These are phyloP conservation scores for Monoplex corrugatus DNA, from an alignment of 2,888 invertebrate genomes.

Conservation along the genomic window DNA sequence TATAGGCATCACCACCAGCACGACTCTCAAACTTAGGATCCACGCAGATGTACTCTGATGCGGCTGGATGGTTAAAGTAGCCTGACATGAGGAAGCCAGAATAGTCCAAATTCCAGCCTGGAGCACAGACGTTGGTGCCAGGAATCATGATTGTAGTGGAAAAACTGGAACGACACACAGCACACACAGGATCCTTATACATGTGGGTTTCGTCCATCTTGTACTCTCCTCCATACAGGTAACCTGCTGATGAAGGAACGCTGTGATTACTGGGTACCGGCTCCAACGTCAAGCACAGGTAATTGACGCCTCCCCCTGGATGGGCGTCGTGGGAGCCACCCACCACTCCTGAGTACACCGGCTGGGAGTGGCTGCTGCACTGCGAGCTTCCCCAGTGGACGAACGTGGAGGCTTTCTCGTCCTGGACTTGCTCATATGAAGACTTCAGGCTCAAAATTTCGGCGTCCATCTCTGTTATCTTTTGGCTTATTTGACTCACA, in stretches of 20 bases:
- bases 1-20: neutral
- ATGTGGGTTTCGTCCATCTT: conserved; percentile 30
- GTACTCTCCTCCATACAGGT: conserved; percentile 37
- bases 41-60: conserved; percentile 41
- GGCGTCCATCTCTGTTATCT: neutral
- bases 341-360: conserved; percentile 32
- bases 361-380: neutral
- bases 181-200: conserved; percentile 42
- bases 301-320: conserved; percentile 14
- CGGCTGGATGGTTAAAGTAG: neutral
- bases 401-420: conserved; percentile 34
- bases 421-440: neutral
- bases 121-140: conserved; percentile 35
- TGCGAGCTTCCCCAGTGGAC: conserved; percentile 45
- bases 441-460: conserved; percentile 14
- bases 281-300: conserved; percentile 38
- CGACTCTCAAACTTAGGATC: conserved; percentile 20
- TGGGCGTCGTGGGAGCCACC: conserved; percentile 36
- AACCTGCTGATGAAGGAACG: neutral
- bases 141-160: conserved; percentile 41
- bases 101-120: conserved; percentile 38
- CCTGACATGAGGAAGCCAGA: conserved; percentile 43
- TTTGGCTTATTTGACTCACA: conserved; percentile 1
- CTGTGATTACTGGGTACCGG: neutral
- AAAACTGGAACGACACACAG: conserved; percentile 40